Evolutionary conservation across 1,140 invertebrate species (phyloP).

Genomic region (Cylas formicarius): DNA sequence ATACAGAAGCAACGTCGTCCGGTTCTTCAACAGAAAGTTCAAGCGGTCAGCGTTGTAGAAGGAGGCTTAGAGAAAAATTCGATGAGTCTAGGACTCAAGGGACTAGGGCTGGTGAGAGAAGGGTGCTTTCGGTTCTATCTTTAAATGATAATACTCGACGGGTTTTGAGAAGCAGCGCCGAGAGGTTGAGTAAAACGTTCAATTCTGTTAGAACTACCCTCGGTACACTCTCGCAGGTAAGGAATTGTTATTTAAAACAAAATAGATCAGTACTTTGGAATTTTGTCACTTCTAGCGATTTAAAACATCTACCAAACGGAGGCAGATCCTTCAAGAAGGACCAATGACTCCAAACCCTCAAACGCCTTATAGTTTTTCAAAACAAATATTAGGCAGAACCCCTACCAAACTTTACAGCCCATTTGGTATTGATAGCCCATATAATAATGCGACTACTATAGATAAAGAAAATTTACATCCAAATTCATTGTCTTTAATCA

Average conservation of each 20-base stretch:
- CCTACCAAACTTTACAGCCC: constrained; percentile 59
- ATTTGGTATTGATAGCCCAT: constrained; percentile 54
- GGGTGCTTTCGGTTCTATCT: constrained; percentile 36
- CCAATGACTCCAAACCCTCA: constrained; percentile 44
- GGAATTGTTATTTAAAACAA: not conserved
- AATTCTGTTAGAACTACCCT: constrained; percentile 50
- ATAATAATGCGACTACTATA: constrained; percentile 21
- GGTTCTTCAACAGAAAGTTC: no score
- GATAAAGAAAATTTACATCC: constrained; percentile 33
- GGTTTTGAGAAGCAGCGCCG: constrained; percentile 46
- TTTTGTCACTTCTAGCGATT: constrained; percentile 38
- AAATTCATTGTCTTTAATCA: constrained; percentile 1
- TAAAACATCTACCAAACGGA: constrained; percentile 49
- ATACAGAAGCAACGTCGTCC: no score
- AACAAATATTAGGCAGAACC: constrained; percentile 51
- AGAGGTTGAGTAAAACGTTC: constrained; percentile 52
- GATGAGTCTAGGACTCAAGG: no score
- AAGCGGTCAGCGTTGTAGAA: no score
- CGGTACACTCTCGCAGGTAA: constrained; percentile 53
- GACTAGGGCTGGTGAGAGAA: constrained; percentile 24
- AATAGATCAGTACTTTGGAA: constrained; percentile 4
- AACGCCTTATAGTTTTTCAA: constrained; percentile 48
- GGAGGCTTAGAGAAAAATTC: no score
- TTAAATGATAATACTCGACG: constrained; percentile 41
- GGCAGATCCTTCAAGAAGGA: constrained; percentile 51